Base-by-base conservation (phyloP, 2,888 invertebrate species). In the Barypeithes pellucidus region DNA sequence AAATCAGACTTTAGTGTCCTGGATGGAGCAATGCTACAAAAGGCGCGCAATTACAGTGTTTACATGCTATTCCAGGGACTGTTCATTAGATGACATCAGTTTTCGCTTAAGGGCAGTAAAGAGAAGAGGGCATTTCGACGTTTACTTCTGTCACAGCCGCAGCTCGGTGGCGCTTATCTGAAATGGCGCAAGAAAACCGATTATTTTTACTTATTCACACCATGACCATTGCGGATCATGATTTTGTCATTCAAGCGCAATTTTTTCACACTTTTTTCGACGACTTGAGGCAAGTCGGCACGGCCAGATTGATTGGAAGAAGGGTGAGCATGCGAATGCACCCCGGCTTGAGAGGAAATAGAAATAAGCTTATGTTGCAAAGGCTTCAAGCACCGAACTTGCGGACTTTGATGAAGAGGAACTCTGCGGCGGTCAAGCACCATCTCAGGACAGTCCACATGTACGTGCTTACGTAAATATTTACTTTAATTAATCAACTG, bases 21-120 rank as follows among this genome's bases (percentile, higher is more conserved):
- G 67, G 73, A 80, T 82, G 82, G 79, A 79, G 77, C 79, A 79
- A 79, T 77, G 78, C 69, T 79, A 76, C 75, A 70, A 61, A 43
- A 70, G 50, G 50, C 41, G 22, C 63, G 41, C 45, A 62, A 63
- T 54, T 70, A 24, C 41, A 41, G 29, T 63, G 39, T 65, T 50
- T 76, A 81, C 79, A 78, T 81, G 77, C 78, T 80, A 77, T 76
- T 81, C 65, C 80, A 82, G 75, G 74, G 77, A 61, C 59, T 72
- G 54, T 77, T 81, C 83, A 83, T 85, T 83, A 87, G 87, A 86
- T 87, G 87, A 87, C 87, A 84, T 79, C 80, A 83, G 80, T 80
- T 80, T 80, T 76, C 79, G 80, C 80, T 80, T 80, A 70, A 80
- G 81, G 81, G 83, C 84, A 69, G 80, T 81, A 79, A 84, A 84